Evolutionary conservation across 2,888 invertebrate genomes (phyloP), one percentile per base, ranked within the genome.

Genomic region (Vannuccia rotundouncinata): DNA sequence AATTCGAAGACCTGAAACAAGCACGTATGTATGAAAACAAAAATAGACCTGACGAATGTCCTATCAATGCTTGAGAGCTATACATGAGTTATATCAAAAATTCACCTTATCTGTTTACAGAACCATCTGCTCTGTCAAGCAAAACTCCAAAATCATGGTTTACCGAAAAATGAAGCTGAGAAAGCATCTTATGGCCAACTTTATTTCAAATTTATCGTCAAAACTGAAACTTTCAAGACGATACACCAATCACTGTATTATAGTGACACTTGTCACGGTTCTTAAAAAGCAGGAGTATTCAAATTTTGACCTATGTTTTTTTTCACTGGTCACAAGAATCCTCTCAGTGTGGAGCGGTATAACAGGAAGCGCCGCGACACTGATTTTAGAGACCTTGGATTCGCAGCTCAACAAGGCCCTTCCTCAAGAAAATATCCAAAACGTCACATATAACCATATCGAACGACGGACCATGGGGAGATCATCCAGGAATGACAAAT

Each of bases 211-310:
- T 73, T 73, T 73, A 28, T 73, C 73, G 27, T 27, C 73, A 22
- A 28, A 73, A 22, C 29, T 73, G n/a, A 73, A 73, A 28, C 73
- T 13, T 73, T 73, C 73, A 73, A 22, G 73, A 22, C 25, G 73
- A 27, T 73, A 73, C 29, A 73, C 73, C 22, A 73, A 73, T 73
- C 73, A 73, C 22, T 73, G 73, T 73, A 73, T 73, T 73, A 5
- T 5, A 22, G 73, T 25, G 73, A 73, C 73, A 73, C 22, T 73
- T 22, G 73, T 73, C 29, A 73, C 73, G 22, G 73, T 73, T 22
- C 29, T 73, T 27, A 73, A 73, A 28, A 22, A 73, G 29, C 22
- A 73, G 22, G 73, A 13, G 5, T 73, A 27, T 28, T 73, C 73
- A 73, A 73, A 73, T 28, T 27, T 22, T 27, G 73, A 73, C 22